phyloP scores from a whole-genome alignment of 2,797 vertebrate species.

The Macroramphosus scolopax region DNA sequence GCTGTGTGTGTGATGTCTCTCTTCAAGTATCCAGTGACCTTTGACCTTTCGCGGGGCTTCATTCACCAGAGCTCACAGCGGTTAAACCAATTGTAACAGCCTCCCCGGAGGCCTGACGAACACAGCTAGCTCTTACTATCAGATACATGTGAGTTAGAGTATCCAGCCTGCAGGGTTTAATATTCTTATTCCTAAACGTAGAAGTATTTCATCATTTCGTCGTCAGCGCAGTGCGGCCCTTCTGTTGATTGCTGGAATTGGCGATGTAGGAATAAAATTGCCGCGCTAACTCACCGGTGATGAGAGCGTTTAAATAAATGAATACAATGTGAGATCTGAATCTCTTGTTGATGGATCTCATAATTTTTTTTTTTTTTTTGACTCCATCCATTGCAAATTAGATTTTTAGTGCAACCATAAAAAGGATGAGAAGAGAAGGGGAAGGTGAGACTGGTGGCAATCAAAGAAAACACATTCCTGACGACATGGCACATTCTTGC shows the following conservation, averaged over 20 bases:
- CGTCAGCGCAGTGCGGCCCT: too few relatives aligned
- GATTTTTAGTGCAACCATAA: too few relatives aligned
- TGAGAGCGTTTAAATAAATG: slow-evolving; percentile 44
- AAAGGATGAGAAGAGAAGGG: not conserved
- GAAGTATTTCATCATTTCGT: slow-evolving; percentile 4
- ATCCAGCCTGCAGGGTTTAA: too few relatives aligned
- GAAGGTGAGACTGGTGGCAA: not conserved
- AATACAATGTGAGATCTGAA: slow-evolving; percentile 22
- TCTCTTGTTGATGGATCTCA: slow-evolving; percentile 23
- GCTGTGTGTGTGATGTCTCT: slow-evolving; percentile 33
- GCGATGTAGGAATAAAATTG: slow-evolving; percentile 20
- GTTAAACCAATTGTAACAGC: not conserved
- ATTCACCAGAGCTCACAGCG: slow-evolving; percentile 19
- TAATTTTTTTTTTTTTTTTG: slow-evolving; percentile 31
- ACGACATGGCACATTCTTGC: not conserved
- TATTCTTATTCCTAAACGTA: slow-evolving; percentile 1
- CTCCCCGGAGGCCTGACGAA: slow-evolving; percentile 1
- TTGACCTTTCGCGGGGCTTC: slow-evolving; percentile 46
- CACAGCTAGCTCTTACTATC: slow-evolving; percentile 1
- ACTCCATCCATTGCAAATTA: slow-evolving; percentile 15
- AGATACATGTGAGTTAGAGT: too few relatives aligned
- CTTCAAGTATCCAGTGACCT: slow-evolving; percentile 24
- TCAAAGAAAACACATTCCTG: not conserved
- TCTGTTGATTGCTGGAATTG: not conserved
- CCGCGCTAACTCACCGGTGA: slow-evolving; percentile 6